Base-by-base conservation (phyloP, 2,797 vertebrate genomes). In the Scomberomorus guttatus region DNA sequence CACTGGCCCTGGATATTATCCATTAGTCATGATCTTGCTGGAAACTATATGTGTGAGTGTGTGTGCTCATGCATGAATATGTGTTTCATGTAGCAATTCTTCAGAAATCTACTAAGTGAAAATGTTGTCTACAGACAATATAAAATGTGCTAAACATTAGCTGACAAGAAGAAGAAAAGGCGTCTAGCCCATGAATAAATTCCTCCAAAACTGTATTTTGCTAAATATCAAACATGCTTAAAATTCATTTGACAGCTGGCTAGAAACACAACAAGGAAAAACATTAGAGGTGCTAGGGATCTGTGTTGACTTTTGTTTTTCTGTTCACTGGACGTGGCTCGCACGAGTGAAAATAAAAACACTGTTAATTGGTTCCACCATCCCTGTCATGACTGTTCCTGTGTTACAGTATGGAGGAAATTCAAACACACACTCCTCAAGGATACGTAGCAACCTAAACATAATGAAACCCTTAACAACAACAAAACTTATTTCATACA, bases 281-380 rank as follows among this genome's bases (percentile, higher is more conserved):
- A 66, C 25, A 69, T 48, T 5, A 50, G 32, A 58, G 58, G 12
- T 29, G 61, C 50, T 12, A 57, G 29, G n/a, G 72, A 60, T 74
- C 46, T 54, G 46, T 58, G 22, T 74, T 59, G 57, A 66, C 27
- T 56, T 50, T 68, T 32, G 32, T 51, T 63, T 83, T 83, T n/a
- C 22, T 27, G 42, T 52, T 69, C 34, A 57, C 72, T 57, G 13
- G 61, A 61, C 20, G 17, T 50, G 22, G 56, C 59, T 69, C 60
- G 60, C 39, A 68, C 18, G 13, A 14, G 61, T 5, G 24, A 60
- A 63, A 64, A 75, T 24, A 24, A 54, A 75, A 75, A 72, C 22
- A 22, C 11, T 8, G 17, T 37, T 78, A 74, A 83, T 32, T 77
- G 55, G n/a, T 70, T 84, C 63, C 63, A 48, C 62, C 51, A 34